A percentile compares a stretch with the other conserved stretches of the same genome.
Conservation (phyloP, 2,888 invertebrate species). For the Oxyteleia sp. region DNA sequence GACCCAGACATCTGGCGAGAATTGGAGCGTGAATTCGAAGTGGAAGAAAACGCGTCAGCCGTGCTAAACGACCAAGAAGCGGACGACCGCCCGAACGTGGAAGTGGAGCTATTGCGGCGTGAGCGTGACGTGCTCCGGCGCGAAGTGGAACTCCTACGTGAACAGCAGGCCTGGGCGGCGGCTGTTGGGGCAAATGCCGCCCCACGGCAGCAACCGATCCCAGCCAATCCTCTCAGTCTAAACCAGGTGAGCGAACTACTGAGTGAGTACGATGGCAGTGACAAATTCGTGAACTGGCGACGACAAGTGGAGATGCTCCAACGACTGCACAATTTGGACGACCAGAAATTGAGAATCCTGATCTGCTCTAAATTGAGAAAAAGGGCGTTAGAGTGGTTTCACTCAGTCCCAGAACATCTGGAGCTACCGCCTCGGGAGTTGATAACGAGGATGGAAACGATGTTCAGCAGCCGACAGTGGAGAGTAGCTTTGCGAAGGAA, state of each 20-base stretch:
- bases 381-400: conserved; percentile 55
- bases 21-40: too few relatives aligned
- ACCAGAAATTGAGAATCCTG: conserved; percentile 36
- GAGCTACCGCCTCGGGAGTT: conserved; percentile 10
- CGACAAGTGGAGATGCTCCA: conserved; percentile 44
- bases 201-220: too few relatives aligned
- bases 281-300: conserved; percentile 46
- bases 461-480: conserved; percentile 62
- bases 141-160: conserved; percentile 13
- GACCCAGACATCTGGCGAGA: too few relatives aligned
- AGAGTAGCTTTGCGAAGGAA: conserved; percentile 41
- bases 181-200: too few relatives aligned
- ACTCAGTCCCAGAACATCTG: conserved; percentile 56
- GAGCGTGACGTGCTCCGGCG: conserved; percentile 9
- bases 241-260: conserved; percentile 37
- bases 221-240: too few relatives aligned
- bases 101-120: conserved; percentile 49
- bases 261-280: conserved; percentile 34
- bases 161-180: too few relatives aligned
- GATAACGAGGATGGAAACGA: conserved; percentile 18
- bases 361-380: conserved; percentile 41
- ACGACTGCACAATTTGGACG: conserved; percentile 35
- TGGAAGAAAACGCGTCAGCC: too few relatives aligned
- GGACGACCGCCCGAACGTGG: not conserved
- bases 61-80: too few relatives aligned